phyloP scores from a whole-genome alignment of 2,113 vertebrate genomes.

The Rhegmatorhina hoffmannsi region DNA sequence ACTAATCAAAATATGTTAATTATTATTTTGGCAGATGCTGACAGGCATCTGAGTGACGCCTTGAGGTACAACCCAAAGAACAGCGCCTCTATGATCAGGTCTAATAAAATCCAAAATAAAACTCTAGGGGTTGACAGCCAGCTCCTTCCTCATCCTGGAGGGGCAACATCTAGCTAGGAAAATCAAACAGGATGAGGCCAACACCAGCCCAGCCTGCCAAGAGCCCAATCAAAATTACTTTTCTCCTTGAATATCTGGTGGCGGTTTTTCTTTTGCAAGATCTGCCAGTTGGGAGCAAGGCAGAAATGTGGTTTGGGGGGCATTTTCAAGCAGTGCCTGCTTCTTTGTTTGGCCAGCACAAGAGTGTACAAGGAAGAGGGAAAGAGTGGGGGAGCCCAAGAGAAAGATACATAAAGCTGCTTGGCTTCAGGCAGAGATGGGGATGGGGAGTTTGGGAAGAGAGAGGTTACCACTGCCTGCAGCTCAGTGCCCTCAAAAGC shows the following conservation, averaged over 20 bases:
- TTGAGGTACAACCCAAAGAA: not conserved
- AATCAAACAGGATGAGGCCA: not conserved
- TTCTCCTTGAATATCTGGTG: not conserved
- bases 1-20: not conserved
- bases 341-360: not conserved
- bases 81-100: not conserved
- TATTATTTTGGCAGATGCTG: conserved; percentile 24
- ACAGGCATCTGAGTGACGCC: not conserved
- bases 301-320: not conserved
- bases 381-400: rapidly evolving
- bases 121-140: not conserved
- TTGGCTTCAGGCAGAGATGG: not conserved
- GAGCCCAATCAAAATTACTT: not conserved
- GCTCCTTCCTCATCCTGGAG: not conserved
- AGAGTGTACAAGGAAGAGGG: not conserved
- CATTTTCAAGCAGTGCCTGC: not conserved
- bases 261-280: not conserved
- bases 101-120: conserved; percentile 28
- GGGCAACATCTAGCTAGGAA: not conserved
- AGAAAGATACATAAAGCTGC: not conserved
- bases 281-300: not conserved
- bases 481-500: not conserved
- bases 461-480: not conserved
- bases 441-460: not conserved
- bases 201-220: not conserved